Base-by-base conservation (phyloP, 1,140 invertebrate genomes). In the Macrosteles quadrilineatus region DNA sequence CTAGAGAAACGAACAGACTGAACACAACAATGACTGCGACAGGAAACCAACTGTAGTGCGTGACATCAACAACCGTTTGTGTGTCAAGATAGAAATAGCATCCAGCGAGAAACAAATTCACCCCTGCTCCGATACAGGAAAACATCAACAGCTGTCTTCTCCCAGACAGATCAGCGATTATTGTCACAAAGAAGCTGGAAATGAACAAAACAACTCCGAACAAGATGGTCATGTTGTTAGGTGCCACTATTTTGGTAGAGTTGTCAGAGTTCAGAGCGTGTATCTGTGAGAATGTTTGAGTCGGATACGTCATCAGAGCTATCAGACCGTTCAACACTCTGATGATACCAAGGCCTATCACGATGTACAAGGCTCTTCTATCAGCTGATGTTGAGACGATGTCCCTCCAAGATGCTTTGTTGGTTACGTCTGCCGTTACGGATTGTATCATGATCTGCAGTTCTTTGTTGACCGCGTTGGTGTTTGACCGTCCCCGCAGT, bases 101-200 rank as follows among this genome's bases (percentile, higher is more conserved):
- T 19, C 79, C 50, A 3, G 74, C 71, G n/a, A 78, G 70, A 19
- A 75, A 67, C 14, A 76, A 45, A 4, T 71, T 73, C 14, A 74
- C 66, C 12, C 76, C 27, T 0, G 81, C 65, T 71, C 71, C 71
- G 32, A 74, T 43, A 6, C 64, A 63, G 21, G 83, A 85, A 1
- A 85, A 71, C 6, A 86, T 75, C 0, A 89, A 77, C 12, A 89
- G 78, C 40, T 84, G 79, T 64, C 84, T 81, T 68, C 86, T 75
- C 14, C 81, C 83, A 0, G 78, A 69, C 57, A 76, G 75, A 67
- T 85, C 77, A 70, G 70, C 69, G 0, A 71, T 29, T 23, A 64
- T 63, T 12, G 77, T 70, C n/a, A 66, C 64, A 30, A 66, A 66
- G 31, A 82, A 78, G 1, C 82, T 84, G 0, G 83, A 80, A 12